phyloP scores from a whole-genome alignment of 2,113 vertebrate species.

The Diadophis punctatus region DNA sequence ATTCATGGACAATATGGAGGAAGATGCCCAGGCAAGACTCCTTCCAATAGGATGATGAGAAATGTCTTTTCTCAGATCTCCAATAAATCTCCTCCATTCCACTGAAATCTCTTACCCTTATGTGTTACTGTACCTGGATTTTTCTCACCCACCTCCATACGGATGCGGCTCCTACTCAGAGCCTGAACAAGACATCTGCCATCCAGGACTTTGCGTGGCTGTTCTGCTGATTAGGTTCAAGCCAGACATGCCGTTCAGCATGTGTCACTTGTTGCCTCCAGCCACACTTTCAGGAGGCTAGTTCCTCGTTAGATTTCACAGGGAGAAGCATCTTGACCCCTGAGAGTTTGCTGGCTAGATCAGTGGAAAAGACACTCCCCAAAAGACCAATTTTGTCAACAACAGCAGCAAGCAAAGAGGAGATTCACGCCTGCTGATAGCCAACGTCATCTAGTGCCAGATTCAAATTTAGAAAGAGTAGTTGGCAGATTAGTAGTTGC shows the following conservation, averaged over 20 bases:
- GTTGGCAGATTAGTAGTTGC: not conserved
- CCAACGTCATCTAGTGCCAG: not conserved
- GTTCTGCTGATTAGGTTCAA: not conserved
- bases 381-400: not conserved
- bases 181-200: slow-evolving; percentile 21
- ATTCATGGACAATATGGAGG: not conserved
- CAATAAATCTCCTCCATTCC: not conserved
- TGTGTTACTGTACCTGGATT: not conserved
- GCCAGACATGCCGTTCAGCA: not conserved
- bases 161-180: slow-evolving; percentile 11
- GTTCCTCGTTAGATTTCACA: not conserved
- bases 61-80: not conserved
- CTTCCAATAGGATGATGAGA: not conserved
- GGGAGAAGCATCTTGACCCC: not conserved
- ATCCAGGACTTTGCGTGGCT: not conserved
- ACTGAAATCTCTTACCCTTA: not conserved
- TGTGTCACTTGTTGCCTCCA: not conserved
- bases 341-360: not conserved
- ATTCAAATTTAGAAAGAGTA: not conserved
- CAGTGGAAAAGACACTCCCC: not conserved
- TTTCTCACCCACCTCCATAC: not conserved
- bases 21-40: not conserved
- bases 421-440: not conserved
- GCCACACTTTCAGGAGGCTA: not conserved
- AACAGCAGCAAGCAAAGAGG: not conserved